Conservation (phyloP, 2,113 vertebrate genomes). For the Oncorhynchus nerka region DNA sequence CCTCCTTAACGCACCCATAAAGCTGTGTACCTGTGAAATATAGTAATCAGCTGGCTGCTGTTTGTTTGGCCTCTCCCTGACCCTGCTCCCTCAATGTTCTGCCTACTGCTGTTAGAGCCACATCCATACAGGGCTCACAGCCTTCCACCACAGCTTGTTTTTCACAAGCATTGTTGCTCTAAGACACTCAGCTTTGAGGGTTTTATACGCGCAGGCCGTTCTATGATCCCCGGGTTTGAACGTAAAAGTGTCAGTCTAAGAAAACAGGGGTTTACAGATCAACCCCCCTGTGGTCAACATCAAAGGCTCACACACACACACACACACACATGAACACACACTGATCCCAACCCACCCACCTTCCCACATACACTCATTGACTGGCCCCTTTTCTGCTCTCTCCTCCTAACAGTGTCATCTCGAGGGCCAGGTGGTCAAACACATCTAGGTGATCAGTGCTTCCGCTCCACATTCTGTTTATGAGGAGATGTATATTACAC, state of each 20-base stretch:
- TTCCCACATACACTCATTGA: background rate
- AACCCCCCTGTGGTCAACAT: slow-evolving; percentile 52
- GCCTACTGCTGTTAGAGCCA: slow-evolving; percentile 5
- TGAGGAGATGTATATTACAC: slow-evolving; percentile 61
- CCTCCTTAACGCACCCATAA: background rate
- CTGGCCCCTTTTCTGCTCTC: slow-evolving; percentile 26
- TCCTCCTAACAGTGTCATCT: slow-evolving; percentile 30
- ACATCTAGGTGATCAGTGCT: slow-evolving; percentile 63
- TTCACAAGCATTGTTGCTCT: slow-evolving; percentile 23
- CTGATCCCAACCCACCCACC: slow-evolving; percentile 15
- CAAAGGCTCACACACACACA: slow-evolving; percentile 40
- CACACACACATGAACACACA: slow-evolving; percentile 6
- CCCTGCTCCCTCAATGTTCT: background rate
- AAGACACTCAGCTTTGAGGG: background rate
- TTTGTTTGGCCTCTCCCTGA: slow-evolving; percentile 19
- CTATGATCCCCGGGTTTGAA: slow-evolving; percentile 14
- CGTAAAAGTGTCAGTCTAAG: slow-evolving; percentile 34
- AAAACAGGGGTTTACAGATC: slow-evolving; percentile 42
- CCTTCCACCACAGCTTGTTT: background rate
- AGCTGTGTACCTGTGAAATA: slow-evolving; percentile 12
- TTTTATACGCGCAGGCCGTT: slow-evolving; percentile 7
- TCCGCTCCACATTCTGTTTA: slow-evolving; percentile 66
- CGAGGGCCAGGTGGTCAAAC: slow-evolving; percentile 49
- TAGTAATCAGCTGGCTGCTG: slow-evolving; percentile 22
- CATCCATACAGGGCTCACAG: slow-evolving; percentile 12